These are phyloP conservation scores for Siphlonurus alternatus DNA, from an alignment of 2,888 invertebrate genomes.

Conservation along the genomic window DNA sequence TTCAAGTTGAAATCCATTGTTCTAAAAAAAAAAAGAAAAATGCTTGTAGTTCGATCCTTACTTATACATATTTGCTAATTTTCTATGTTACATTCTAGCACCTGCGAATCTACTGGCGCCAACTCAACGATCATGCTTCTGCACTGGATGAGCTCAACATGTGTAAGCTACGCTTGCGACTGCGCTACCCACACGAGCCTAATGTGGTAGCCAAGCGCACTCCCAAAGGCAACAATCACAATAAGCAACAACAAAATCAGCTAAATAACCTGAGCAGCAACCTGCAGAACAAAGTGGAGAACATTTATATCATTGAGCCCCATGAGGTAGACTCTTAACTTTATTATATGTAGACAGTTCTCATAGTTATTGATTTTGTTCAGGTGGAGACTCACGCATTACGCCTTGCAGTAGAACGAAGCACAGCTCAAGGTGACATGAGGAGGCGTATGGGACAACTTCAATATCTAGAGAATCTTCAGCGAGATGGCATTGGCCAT, in stretches of 20 bases:
- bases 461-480: conserved; percentile 44
- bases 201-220: conserved; percentile 12
- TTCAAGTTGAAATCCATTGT: too few species aligned
- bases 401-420: conserved; percentile 20
- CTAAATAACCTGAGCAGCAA: conserved; percentile 23
- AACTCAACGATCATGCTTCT: conserved; percentile 31
- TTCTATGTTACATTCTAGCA: too few species aligned
- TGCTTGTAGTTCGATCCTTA: too few species aligned
- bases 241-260: conserved; percentile 14
- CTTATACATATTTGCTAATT: too few species aligned
- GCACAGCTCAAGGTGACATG: conserved; percentile 23
- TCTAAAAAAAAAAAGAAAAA: too few species aligned
- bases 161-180: conserved; percentile 42
- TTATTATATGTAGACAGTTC: not conserved
- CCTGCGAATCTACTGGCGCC: conserved; percentile 24
- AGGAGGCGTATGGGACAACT: conserved; percentile 41
- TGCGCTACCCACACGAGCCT: conserved; percentile 28
- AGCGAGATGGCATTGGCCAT: conserved; percentile 30
- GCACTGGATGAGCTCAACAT: conserved; percentile 56
- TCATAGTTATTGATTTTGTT: conserved; percentile 7
- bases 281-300: conserved; percentile 23
- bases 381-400: conserved; percentile 20
- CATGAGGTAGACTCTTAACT: conserved; percentile 23
- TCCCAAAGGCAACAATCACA: not conserved
- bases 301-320: conserved; percentile 25